Evolutionary conservation across 2,888 invertebrate species (phyloP).

Genomic region (Pimpla rufipes): DNA sequence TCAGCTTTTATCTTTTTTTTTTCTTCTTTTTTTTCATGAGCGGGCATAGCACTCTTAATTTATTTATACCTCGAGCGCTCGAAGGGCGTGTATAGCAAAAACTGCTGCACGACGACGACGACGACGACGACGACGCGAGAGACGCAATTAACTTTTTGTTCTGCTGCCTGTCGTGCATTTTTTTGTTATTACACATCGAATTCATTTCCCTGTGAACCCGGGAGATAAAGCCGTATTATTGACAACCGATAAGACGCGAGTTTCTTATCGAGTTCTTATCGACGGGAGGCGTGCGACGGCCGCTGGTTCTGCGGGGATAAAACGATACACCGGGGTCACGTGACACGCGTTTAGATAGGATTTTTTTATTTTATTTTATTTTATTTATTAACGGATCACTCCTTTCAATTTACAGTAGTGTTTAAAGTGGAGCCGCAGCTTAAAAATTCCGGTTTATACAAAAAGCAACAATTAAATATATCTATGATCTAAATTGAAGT

Average conservation of each 20-base stretch:
- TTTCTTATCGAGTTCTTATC: constrained; percentile 49
- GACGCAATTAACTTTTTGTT: constrained; percentile 8
- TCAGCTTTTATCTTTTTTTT: constrained; percentile 1
- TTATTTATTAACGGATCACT: too few species aligned
- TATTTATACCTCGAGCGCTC: not conserved
- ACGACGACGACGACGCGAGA: not conserved
- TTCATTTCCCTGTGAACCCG: constrained; percentile 33
- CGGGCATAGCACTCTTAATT: not conserved
- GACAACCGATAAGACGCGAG: constrained; percentile 11
- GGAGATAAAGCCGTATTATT: constrained; percentile 28
- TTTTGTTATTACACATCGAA: constrained; percentile 17
- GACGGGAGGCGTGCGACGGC: constrained; percentile 37
- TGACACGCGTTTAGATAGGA: not conserved
- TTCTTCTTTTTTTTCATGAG: constrained; percentile 1
- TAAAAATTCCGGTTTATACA: too few species aligned
- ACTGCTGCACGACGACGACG: not conserved
- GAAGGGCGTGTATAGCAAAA: not conserved
- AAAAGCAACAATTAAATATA: too few species aligned
- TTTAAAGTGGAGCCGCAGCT: too few species aligned
- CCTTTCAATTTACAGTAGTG: too few species aligned
- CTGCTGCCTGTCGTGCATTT: not conserved
- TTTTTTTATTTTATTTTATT: too few species aligned
- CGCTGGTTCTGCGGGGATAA: not conserved
- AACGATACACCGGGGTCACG: not conserved
- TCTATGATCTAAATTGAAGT: too few species aligned